Conservation (phyloP, 2,888 invertebrate species). For the Parelbella ahira region DNA sequence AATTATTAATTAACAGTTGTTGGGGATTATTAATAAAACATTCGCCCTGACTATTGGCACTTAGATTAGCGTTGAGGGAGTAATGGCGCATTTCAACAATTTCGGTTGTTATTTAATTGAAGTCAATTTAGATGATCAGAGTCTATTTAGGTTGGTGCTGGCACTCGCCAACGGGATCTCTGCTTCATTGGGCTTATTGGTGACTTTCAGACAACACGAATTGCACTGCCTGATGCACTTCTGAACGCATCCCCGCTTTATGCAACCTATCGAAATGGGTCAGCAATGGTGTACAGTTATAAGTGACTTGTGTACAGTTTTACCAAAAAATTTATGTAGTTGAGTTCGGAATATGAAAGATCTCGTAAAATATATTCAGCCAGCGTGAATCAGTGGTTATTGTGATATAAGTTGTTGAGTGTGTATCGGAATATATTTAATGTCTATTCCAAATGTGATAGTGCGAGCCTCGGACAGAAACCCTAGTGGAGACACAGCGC, state of each 20-base stretch:
- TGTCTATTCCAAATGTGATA: too few species aligned
- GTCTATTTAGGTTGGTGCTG: conserved; percentile 81
- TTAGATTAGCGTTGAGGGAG: conserved; percentile 80
- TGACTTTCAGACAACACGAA: conserved; percentile 80
- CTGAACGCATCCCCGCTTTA: conserved; percentile 62
- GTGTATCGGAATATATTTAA: too few species aligned
- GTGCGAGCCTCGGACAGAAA: too few species aligned
- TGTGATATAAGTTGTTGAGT: too few species aligned
- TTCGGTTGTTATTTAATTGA: conserved; percentile 82
- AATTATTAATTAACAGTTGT: conserved; percentile 77
- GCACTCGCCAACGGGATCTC: conserved; percentile 78
- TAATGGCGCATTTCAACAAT: conserved; percentile 81
- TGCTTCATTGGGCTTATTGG: conserved; percentile 81
- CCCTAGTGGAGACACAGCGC: too few species aligned
- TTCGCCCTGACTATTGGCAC: conserved; percentile 79
- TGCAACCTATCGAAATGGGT: too few species aligned
- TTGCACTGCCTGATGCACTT: conserved; percentile 79
- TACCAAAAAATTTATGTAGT: too few species aligned
- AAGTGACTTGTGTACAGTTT: too few species aligned
- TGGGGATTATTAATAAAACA: conserved; percentile 77
- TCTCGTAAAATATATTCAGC: too few species aligned
- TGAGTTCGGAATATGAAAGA: too few species aligned
- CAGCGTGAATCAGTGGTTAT: too few species aligned
- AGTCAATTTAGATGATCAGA: conserved; percentile 82
- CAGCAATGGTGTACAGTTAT: too few species aligned